Conservation (phyloP, 2,797 vertebrate genomes). For the Carapus acus region DNA sequence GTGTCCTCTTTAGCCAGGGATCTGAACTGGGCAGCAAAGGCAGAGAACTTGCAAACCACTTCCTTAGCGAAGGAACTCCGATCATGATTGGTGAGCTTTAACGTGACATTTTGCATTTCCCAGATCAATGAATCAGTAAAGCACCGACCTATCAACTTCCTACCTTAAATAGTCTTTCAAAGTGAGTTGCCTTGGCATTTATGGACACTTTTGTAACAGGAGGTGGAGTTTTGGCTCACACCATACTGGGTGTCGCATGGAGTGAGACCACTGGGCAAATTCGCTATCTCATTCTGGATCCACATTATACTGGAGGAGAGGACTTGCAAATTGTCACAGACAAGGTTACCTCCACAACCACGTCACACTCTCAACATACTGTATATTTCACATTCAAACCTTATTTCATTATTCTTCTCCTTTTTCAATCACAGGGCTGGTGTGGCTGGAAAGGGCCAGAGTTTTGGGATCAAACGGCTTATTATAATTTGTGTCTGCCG, state of each 20-base stretch:
- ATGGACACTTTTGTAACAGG: conserved; percentile 63
- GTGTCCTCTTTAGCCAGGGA: conserved; percentile 75
- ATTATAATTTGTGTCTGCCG: conserved; percentile 96
- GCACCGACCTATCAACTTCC: no score
- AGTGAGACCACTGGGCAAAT: conserved; percentile 88
- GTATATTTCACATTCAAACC: conserved; percentile 7
- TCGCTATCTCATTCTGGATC: conserved; percentile 91
- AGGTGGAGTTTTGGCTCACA: conserved; percentile 93
- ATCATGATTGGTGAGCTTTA: conserved; percentile 90
- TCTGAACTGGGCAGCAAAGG: conserved; percentile 85
- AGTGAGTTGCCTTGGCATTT: no score
- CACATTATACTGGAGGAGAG: conserved; percentile 94
- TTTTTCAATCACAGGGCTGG: conserved; percentile 83
- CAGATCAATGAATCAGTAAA: no score
- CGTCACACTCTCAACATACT: not conserved
- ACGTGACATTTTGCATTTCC: no score
- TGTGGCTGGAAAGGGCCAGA: conserved; percentile 94
- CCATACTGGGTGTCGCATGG: conserved; percentile 91
- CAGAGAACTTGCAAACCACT: conserved; percentile 89
- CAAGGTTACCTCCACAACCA: conserved; percentile 72
- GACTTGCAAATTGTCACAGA: conserved; percentile 86
- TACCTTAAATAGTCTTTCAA: no score
- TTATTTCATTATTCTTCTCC: conserved; percentile 2
- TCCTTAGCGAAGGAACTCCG: conserved; percentile 87
- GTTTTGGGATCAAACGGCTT: conserved; percentile 92